A percentile compares a stretch with the other conserved stretches of the same genome.
Evolutionary conservation across 2,888 invertebrate species (phyloP).

Genomic region (Polietes domitor): DNA sequence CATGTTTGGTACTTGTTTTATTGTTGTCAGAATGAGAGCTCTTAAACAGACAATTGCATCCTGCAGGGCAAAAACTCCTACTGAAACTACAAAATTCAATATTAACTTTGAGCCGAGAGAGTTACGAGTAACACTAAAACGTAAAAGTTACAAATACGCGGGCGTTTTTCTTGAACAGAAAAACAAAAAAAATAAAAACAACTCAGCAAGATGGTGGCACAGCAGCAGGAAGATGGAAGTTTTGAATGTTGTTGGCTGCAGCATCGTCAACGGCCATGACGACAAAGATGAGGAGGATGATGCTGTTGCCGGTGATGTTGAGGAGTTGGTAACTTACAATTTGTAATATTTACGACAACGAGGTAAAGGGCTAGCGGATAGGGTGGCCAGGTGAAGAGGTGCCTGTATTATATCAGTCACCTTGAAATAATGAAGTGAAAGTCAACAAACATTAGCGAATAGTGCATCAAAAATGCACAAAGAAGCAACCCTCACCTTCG

Average conservation of each 20-base stretch:
- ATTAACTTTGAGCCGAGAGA: conserved; percentile 48
- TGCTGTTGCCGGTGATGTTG: not conserved
- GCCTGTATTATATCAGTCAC: too few relatives aligned
- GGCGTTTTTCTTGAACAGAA: conserved; percentile 57
- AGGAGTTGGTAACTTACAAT: conserved; percentile 48
- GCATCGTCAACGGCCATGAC: not conserved
- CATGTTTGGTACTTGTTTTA: conserved; percentile 61
- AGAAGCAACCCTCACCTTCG: too few relatives aligned
- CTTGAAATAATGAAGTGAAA: too few relatives aligned
- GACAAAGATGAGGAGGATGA: conserved; percentile 7
- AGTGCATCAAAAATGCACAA: too few relatives aligned
- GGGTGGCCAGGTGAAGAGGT: conserved; percentile 47
- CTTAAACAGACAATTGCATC: conserved; percentile 79
- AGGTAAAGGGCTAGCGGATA: not conserved
- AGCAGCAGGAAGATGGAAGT: conserved; percentile 38
- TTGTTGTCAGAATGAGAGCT: conserved; percentile 65
- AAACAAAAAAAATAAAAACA: conserved; percentile 39
- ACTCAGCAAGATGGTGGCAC: conserved; percentile 27
- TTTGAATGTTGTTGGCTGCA: conserved; percentile 15
- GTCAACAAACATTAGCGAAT: too few relatives aligned
- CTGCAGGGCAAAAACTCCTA: conserved; percentile 75
- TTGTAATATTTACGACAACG: conserved; percentile 39
- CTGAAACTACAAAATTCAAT: conserved; percentile 67
- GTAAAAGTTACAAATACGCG: conserved; percentile 56
- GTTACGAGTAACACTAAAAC: not conserved